phyloP scores from a whole-genome alignment of 2,888 invertebrate genomes.

The Zygogramma bicolorata region DNA sequence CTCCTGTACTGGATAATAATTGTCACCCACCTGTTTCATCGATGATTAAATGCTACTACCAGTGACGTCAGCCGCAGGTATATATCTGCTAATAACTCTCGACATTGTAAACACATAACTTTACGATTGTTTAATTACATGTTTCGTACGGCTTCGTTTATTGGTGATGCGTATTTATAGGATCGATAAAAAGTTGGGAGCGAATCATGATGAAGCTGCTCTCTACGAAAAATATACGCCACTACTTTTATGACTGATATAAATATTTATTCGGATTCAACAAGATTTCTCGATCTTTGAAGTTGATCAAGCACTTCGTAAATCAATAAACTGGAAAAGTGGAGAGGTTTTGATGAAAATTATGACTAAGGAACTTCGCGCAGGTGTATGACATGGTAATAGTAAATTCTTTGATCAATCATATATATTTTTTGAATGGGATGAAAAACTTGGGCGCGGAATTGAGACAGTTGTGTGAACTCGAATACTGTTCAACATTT shows the following conservation, averaged over 20 bases:
- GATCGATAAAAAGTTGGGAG: too few species aligned
- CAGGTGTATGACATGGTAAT: too few species aligned
- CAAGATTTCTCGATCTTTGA: neutral
- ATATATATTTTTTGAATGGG: too few species aligned
- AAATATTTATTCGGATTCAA: neutral
- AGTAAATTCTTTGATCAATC: too few species aligned
- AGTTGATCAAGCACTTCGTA: neutral
- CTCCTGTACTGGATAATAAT: neutral
- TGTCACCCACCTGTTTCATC: neutral
- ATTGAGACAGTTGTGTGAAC: too few species aligned
- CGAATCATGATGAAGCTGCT: too few species aligned
- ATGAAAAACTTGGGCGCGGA: too few species aligned
- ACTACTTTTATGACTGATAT: neutral
- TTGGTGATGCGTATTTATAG: neutral
- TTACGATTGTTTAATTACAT: neutral
- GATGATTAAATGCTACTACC: too few species aligned
- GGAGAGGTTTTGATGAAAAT: too few species aligned
- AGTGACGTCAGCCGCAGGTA: neutral
- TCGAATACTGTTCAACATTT: too few species aligned
- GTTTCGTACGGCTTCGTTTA: neutral
- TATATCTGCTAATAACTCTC: neutral
- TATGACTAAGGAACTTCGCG: too few species aligned
- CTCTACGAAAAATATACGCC: neutral
- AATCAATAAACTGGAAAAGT: too few species aligned
- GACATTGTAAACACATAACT: neutral